A percentile compares a stretch with the other conserved stretches of the same genome.
phyloP scores from a whole-genome alignment of 2,113 vertebrate genomes.

The Rattus rattus region DNA sequence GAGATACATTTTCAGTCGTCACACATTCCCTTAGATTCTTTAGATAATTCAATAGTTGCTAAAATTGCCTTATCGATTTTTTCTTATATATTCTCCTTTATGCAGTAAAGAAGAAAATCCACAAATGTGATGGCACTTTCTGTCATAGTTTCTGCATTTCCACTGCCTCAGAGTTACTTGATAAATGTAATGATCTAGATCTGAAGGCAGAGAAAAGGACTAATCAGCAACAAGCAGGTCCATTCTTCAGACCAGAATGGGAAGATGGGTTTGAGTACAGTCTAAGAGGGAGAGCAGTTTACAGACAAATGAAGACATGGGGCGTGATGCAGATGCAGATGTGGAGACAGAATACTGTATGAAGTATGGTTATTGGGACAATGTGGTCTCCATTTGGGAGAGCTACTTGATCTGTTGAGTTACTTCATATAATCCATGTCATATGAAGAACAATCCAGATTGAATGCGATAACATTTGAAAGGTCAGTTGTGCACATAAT shows the following conservation, averaged over 20 bases:
- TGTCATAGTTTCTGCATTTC: not conserved
- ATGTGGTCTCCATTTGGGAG: not conserved
- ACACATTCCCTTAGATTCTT: not conserved
- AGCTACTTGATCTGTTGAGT: not conserved
- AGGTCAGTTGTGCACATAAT: not conserved
- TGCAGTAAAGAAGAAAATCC: not conserved
- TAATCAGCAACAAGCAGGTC: not conserved
- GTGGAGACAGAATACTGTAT: too few species aligned
- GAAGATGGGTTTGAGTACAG: not conserved
- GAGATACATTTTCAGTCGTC: not conserved
- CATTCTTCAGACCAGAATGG: not conserved
- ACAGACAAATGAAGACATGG: not conserved
- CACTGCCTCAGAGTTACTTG: not conserved
- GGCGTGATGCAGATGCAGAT: not conserved
- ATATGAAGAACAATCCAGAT: not conserved
- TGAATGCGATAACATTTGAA: rapidly evolving
- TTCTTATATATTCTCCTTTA: not conserved
- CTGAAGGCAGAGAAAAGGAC: not conserved
- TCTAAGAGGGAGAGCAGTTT: not conserved
- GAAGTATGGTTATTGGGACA: too few species aligned
- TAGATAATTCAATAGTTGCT: not conserved
- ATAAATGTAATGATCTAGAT: not conserved
- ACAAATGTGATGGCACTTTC: not conserved
- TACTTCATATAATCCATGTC: not conserved
- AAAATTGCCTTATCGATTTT: not conserved